Evolutionary conservation across 2,113 vertebrate genomes (phyloP).

Genomic region (Gorsachius goisagi): DNA sequence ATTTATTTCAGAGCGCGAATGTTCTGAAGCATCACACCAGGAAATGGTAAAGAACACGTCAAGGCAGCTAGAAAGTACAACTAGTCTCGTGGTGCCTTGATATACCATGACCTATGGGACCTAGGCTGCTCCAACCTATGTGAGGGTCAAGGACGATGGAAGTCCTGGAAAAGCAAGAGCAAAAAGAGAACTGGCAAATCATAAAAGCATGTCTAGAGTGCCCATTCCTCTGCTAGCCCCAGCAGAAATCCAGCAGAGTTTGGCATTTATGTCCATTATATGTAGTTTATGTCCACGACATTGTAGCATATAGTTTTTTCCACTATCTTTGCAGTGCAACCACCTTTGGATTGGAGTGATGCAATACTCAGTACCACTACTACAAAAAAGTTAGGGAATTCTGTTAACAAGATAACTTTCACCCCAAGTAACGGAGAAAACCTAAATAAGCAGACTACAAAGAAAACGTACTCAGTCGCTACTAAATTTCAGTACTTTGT

Average conservation of each 20-base stretch:
- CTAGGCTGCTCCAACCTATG: not conserved
- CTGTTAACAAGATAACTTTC: not conserved
- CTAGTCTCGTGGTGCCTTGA: no score
- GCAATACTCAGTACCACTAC: not conserved
- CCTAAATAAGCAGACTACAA: not conserved
- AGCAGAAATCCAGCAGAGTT: not conserved
- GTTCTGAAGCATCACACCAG: not conserved
- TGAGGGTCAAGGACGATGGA: not conserved
- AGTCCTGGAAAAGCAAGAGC: not conserved
- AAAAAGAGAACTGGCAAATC: not conserved
- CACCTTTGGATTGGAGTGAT: not conserved
- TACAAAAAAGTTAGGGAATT: not conserved
- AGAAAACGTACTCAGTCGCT: not conserved
- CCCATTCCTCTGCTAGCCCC: not conserved
- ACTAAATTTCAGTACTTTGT: not conserved
- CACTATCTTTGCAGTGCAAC: not conserved
- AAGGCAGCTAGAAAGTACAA: not conserved
- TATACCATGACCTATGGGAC: not conserved
- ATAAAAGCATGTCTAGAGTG: not conserved
- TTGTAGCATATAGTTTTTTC: fast-evolving
- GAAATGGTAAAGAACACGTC: not conserved
- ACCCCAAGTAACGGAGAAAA: not conserved
- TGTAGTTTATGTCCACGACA: not conserved
- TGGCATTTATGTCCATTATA: not conserved
- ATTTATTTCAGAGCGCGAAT: not conserved